Percentiles rank a stretch among this genome's conserved stretches.
These are phyloP conservation scores for Eumacrocentrus americanus DNA, from an alignment of 2,888 invertebrate species.

Conservation along the genomic window DNA sequence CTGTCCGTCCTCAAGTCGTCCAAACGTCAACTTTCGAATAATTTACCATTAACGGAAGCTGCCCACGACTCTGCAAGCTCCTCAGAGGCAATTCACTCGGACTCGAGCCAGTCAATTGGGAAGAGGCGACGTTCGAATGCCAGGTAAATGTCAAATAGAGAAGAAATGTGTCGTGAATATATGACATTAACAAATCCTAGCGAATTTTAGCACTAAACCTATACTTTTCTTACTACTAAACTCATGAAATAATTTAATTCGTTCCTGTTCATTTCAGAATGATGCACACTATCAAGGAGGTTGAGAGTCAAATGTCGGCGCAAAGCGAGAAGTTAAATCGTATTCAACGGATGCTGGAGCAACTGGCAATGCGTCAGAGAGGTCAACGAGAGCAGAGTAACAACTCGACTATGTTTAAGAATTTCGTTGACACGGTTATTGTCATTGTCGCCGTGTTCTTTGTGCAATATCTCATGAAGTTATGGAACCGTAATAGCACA, in stretches of 20 bases:
- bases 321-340: slow-evolving; percentile 55
- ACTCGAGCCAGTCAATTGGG: slow-evolving; percentile 63
- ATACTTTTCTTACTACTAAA: neutral
- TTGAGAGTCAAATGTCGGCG: slow-evolving; percentile 52
- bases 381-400: slow-evolving; percentile 49
- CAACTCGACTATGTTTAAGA: slow-evolving; percentile 49
- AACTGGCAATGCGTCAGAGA: slow-evolving; percentile 54
- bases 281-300: slow-evolving; percentile 49
- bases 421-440: slow-evolving; percentile 52
- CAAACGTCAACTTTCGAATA: slow-evolving; percentile 63
- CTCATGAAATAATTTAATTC: slow-evolving; percentile 2
- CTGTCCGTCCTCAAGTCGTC: slow-evolving; percentile 63
- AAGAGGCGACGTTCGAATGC: slow-evolving; percentile 54
- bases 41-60: slow-evolving; percentile 61
- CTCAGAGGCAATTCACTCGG: slow-evolving; percentile 63
- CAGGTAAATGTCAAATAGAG: slow-evolving; percentile 44
- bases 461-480: slow-evolving; percentile 52
- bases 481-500: slow-evolving; percentile 43
- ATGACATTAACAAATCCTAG: neutral
- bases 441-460: slow-evolving; percentile 53
- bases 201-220: neutral
- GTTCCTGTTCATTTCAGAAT: slow-evolving; percentile 41
- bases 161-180: neutral
- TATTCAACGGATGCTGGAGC: slow-evolving; percentile 56
- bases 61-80: slow-evolving; percentile 63